phyloP scores from a whole-genome alignment of 2,797 vertebrate species.

The Rhyacichthys aspro region DNA sequence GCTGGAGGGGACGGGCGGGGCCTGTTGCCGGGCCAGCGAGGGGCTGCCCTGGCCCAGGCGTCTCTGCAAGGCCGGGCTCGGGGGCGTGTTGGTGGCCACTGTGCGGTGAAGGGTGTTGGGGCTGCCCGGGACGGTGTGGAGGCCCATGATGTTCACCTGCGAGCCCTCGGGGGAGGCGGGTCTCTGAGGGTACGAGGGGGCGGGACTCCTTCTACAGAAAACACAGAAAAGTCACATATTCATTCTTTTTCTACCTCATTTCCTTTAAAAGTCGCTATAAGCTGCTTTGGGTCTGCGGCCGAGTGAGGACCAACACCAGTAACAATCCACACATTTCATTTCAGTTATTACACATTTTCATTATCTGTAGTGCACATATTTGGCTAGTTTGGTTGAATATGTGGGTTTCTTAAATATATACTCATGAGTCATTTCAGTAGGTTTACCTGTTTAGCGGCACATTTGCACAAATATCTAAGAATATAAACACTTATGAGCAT shows the following conservation, averaged over 20 bases:
- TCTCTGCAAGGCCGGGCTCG: slow-evolving; percentile 89
- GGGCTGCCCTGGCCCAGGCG: slow-evolving; percentile 82
- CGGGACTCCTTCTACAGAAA: slow-evolving; percentile 70
- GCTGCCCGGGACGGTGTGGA: slow-evolving; percentile 84
- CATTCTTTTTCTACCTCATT: neutral
- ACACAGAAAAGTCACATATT: neutral
- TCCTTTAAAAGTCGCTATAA: no score
- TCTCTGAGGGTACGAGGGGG: slow-evolving; percentile 71
- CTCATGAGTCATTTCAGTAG: no score
- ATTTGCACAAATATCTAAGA: no score
- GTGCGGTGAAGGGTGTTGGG: slow-evolving; percentile 92
- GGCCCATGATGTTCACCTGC: slow-evolving; percentile 80
- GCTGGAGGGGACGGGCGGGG: slow-evolving; percentile 53
- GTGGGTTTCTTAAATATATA: no score
- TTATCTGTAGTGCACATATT: no score
- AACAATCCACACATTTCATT: no score
- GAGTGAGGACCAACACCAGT: no score
- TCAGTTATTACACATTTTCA: no score
- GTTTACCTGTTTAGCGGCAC: no score
- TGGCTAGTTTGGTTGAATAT: no score
- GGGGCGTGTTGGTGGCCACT: slow-evolving; percentile 94
- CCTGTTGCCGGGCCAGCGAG: slow-evolving; percentile 52
- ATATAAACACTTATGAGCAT: no score
- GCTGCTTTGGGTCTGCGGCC: no score
- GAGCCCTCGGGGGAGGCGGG: slow-evolving; percentile 76